Evolutionary conservation across 2,888 invertebrate genomes (phyloP).

Genomic region (Noctua janthe): DNA sequence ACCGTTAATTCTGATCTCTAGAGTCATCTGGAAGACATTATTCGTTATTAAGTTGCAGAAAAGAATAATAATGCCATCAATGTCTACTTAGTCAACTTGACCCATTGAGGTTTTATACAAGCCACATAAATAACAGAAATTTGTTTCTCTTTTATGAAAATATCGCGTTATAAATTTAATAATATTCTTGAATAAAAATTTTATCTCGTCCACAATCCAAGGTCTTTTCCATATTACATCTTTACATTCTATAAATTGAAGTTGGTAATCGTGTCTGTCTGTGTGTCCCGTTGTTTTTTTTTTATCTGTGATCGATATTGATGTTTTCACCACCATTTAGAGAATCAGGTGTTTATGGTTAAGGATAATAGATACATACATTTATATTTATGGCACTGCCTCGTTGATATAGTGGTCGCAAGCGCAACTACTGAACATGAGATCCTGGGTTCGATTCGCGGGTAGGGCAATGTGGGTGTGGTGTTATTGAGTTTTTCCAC

Average conservation of each 20-base stretch:
- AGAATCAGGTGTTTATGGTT: not conserved
- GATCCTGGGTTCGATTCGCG: no score
- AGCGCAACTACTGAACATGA: no score
- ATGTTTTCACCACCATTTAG: not conserved
- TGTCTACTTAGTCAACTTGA: not conserved
- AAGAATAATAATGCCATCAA: not conserved
- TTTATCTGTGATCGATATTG: no score
- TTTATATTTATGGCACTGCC: not conserved
- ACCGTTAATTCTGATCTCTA: not conserved
- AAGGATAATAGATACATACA: not conserved
- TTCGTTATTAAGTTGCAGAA: not conserved
- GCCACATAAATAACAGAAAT: not conserved
- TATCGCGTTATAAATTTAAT: not conserved
- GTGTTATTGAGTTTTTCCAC: no score
- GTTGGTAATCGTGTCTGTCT: not conserved
- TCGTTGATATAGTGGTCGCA: no score
- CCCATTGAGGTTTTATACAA: not conserved
- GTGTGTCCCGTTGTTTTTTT: not conserved
- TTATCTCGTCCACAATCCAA: not conserved
- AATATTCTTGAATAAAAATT: conserved; percentile 13
- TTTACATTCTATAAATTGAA: not conserved
- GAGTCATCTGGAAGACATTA: not conserved
- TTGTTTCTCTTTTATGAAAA: not conserved
- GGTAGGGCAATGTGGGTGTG: no score
- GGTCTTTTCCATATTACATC: not conserved